Conservation (phyloP, 2,113 vertebrate species). For the Emydocephalus ijimae region DNA sequence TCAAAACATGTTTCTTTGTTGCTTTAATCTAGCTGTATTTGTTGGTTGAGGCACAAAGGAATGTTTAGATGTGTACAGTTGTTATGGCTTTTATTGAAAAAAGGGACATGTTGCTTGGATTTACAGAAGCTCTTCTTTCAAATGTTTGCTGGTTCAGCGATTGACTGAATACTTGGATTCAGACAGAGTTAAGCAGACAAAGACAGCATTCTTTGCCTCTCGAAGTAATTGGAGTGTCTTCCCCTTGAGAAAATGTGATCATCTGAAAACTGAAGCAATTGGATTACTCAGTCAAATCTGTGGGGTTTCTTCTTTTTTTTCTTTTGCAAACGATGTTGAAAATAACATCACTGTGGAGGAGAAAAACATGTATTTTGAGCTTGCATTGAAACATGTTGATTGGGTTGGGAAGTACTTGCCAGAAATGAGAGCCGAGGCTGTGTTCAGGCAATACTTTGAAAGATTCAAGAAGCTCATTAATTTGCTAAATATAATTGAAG, state of each 20-base stretch:
- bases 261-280: not conserved
- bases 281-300: not conserved
- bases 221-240: not conserved
- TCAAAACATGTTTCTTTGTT: not conserved
- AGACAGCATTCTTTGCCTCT: not conserved
- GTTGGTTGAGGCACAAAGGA: not conserved
- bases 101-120: not conserved
- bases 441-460: not conserved
- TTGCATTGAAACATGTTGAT: not conserved
- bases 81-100: not conserved
- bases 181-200: not conserved
- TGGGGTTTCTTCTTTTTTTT: not conserved
- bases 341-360: not conserved
- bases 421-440: not conserved
- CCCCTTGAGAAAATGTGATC: not conserved
- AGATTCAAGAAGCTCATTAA: not conserved
- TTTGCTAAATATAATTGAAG: not conserved
- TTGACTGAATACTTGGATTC: not conserved
- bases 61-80: not conserved
- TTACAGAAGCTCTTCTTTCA: not conserved
- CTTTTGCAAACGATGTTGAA: not conserved
- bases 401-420: not conserved
- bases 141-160: not conserved
- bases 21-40: not conserved
- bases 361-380: not conserved